Conservation (phyloP, 2,888 invertebrate genomes). For the Chalcis sispes region DNA sequence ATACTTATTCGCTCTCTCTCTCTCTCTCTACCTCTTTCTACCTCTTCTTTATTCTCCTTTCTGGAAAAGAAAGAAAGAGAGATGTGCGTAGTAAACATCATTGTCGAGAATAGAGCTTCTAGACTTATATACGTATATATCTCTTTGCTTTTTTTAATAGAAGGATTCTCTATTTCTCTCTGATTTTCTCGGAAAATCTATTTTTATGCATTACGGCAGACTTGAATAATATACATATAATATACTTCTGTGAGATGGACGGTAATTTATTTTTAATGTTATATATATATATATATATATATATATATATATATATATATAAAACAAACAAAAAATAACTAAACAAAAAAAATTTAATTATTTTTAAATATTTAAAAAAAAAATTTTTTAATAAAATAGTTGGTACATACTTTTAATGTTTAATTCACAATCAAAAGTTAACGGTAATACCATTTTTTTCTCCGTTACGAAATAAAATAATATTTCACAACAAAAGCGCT, state of each 20-base stretch:
- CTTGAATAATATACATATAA: background rate
- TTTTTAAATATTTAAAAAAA: too few relatives aligned
- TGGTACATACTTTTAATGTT: too few relatives aligned
- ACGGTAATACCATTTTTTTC: too few relatives aligned
- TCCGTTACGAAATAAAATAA: too few relatives aligned
- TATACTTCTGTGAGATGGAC: background rate
- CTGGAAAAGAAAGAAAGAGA: too few relatives aligned
- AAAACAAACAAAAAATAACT: too few relatives aligned
- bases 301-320: background rate
- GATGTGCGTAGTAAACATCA: conserved; percentile 17
- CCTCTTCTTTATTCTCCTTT: too few relatives aligned
- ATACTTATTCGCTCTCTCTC: background rate
- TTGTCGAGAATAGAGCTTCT: conserved; percentile 7
- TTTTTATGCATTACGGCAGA: background rate
- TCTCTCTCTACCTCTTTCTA: background rate
- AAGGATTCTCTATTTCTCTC: background rate
- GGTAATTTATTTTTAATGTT: background rate
- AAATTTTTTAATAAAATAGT: too few relatives aligned
- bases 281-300: background rate
- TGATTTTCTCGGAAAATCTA: background rate
- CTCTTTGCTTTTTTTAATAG: background rate
- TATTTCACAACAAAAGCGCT: too few relatives aligned
- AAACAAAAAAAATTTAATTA: too few relatives aligned
- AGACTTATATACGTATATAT: too few relatives aligned
- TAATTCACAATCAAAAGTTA: too few relatives aligned